Conservation (phyloP, 2,113 vertebrate genomes). For the Mellivora capensis region DNA sequence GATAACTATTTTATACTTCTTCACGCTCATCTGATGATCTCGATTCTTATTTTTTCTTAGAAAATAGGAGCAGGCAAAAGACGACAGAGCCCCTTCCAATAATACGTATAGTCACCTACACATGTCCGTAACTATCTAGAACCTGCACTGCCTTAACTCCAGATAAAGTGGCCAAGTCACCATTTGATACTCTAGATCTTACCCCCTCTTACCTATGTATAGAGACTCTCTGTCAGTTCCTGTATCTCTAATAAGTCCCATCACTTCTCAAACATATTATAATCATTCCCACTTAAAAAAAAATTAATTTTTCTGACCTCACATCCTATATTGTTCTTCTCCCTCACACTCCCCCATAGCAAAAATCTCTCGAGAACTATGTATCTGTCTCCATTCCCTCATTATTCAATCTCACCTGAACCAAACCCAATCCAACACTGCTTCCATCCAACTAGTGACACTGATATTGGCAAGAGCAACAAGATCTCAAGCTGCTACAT, state of each 20-base stretch:
- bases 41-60: slow-evolving; percentile 10
- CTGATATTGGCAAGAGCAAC: background rate
- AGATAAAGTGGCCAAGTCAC: background rate
- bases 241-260: background rate
- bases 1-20: background rate
- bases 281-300: background rate
- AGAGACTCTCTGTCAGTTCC: background rate
- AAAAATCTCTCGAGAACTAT: background rate
- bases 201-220: background rate
- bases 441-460: background rate
- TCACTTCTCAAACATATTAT: background rate
- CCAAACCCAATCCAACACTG: background rate
- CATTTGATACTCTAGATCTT: background rate
- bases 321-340: background rate
- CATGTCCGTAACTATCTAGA: background rate
- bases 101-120: background rate
- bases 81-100: background rate
- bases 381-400: background rate
- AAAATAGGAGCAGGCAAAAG: slow-evolving; percentile 10
- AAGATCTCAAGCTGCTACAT: background rate
- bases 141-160: background rate
- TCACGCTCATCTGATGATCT: background rate
- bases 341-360: background rate
- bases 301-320: background rate
- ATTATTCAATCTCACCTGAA: background rate